Conservation (phyloP, 2,888 invertebrate genomes). For the Xiphydria camelus region DNA sequence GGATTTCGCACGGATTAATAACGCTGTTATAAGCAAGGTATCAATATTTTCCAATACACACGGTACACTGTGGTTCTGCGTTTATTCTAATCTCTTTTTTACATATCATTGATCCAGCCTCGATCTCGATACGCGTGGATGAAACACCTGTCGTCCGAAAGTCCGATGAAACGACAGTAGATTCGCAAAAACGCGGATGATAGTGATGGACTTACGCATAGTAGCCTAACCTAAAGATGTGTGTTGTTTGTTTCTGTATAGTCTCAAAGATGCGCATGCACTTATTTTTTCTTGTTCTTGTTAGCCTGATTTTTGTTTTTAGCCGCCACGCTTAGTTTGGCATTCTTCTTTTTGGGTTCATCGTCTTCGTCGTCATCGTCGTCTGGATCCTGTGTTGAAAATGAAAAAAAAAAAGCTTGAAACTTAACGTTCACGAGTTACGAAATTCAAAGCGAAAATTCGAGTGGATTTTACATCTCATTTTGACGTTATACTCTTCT, state of each 20-base stretch:
- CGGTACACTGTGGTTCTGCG: too few relatives aligned
- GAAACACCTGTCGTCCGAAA: conserved; percentile 2
- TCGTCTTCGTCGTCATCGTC: conserved; percentile 77
- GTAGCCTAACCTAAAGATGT: conserved; percentile 52
- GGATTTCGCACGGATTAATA: too few relatives aligned
- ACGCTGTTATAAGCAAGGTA: too few relatives aligned
- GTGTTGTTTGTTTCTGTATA: conserved; percentile 34
- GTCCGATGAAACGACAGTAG: conserved; percentile 44
- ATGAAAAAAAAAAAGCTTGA: conserved; percentile 35
- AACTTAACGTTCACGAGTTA: too few relatives aligned
- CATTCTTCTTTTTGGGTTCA: conserved; percentile 79
- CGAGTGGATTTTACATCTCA: too few relatives aligned
- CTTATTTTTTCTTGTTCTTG: conserved; percentile 57
- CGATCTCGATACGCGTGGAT: conserved; percentile 10
- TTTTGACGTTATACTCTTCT: too few relatives aligned
- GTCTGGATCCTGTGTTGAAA: conserved; percentile 63
- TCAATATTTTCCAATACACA: background rate
- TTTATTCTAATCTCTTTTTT: background rate
- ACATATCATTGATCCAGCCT: conserved; percentile 17
- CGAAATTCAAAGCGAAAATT: too few relatives aligned
- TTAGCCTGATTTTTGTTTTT: conserved; percentile 68
- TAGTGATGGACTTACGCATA: conserved; percentile 52
- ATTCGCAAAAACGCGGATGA: conserved; percentile 50
- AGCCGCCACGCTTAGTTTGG: conserved; percentile 71
- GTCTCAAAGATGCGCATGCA: conserved; percentile 19